Evolutionary conservation across 2,888 invertebrate species (phyloP), one percentile per base, ranked within the genome.

Genomic region (Ephialtes manifestator): DNA sequence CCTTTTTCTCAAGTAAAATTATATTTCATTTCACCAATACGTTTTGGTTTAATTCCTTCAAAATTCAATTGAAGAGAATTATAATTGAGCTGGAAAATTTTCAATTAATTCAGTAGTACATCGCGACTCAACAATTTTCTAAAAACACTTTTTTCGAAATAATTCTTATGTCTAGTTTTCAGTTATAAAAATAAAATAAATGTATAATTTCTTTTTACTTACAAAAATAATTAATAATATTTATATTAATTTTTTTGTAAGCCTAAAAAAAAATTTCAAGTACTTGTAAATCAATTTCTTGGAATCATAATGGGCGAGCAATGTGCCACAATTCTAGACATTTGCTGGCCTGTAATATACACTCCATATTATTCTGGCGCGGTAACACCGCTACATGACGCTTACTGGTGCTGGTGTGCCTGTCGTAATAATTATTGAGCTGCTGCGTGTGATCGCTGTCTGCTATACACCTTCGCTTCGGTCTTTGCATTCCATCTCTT

Each of bases 401-500:
- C 71, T 65, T 72, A 75, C 24, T 28, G 53, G 78, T 75, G 72
- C 70, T 65, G 39, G 77, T 65, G 71, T 72, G 60, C 48, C 85
- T 83, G 85, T 85, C 85, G 85, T 71, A 85, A 85, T 76, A 85
- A 85, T 85, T 82, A 85, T 85, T 82, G 79, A 79, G 65, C 82
- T 76, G 85, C 79, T 82, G 70, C 78, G 75, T 72, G 65, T 72
- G 75, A 80, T 83, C 76, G 83, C 85, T 68, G 85, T 85, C 83
- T 85, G 83, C 76, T 65, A 58, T 75, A 79, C 85, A 85, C 79
- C 71, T 79, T 79, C 51, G 75, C 79, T 53, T 71, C 70, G 60
- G n/a, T 63, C 79, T 79, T 72, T 31, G 51, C 70, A 18, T 63
- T 75, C 60, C 63, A 60, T 48, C 65, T 65, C 35, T 35, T n/a